Evolutionary conservation across 2,113 vertebrate species (phyloP), one percentile per base, ranked within the genome.

Genomic region (Columbina picui): DNA sequence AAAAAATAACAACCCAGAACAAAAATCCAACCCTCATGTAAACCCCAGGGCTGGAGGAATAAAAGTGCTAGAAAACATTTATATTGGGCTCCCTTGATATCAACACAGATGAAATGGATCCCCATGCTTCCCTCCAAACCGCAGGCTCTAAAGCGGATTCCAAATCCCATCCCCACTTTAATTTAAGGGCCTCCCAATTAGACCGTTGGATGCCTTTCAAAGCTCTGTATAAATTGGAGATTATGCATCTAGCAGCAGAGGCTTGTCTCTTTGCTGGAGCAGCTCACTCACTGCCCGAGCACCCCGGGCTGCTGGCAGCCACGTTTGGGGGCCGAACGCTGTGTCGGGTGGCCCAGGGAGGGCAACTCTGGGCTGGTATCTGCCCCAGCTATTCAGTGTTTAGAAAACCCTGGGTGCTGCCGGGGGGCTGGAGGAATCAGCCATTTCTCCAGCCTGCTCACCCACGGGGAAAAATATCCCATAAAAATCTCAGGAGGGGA

Each of bases 121-220:
- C 76, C 75, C 82, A 52, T 85, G 71, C 87, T 96, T 94, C 82
- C 78, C 85, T 97, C 85, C 91, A 91, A 95, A 96, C 93, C 85
- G 1, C 94, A 97, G 82, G 85, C 94, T 96, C 93, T 96, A 77
- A 94, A 95, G 94, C 86, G 78, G 92, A 95, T 96, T 96, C 90
- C 94, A 96, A 90, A 88, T 90, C 89, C 96, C 95, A 86, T 88
- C 92, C 82, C 92, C 79, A 70, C 93, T 95, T 95, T 96, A 93
- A 95, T 93, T 95, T 93, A 95, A 93, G 87, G 82, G 95, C 95
- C 91, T 96, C 91, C 87, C 93, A 95, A 91, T 96, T 96, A 96
- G 95, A 93, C 38, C 1, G 0, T 70, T 95, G 95, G 95, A 96
- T 89, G 77, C 74, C 84, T 95, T 96, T 97, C 96, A 97, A 93